Base-by-base conservation (phyloP, 2,888 invertebrate genomes). In the Philopedon plagiatum region DNA sequence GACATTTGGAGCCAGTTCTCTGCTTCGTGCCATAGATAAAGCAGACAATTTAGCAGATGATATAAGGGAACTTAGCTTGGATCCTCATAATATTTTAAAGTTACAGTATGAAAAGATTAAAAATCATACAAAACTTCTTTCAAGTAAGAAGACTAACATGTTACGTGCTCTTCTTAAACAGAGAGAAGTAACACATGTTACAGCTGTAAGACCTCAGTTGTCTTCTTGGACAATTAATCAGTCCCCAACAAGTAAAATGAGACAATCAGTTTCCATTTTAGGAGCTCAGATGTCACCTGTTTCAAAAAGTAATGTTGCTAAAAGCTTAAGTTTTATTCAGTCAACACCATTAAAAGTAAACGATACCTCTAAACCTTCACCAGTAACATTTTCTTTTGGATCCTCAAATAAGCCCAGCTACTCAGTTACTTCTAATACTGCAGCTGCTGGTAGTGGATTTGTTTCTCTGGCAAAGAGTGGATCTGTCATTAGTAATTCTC, bases 31-130 rank as follows among this genome's bases (percentile, higher is more conserved):
- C 81, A 64, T 87, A 83, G 76, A 78, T 80, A 37, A 57, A 19
- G 13, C 86, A 83, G 1, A 81, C 81, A 75, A 85, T 83, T 74
- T 85, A 19, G 80, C 82, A 63, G 80, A 81, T 15, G 80, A 83
- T 77, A 74, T 90, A 85, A 80, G 87, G 86, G 83, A 87, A 86
- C 83, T 90, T 1, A 87, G 88, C 76, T 85, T 90, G 84, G 56
- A 71, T 54, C 79, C 84, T 0, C 84, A 87, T 13, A 84, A 85
- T 68, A 80, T 84, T 0, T 85, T 86, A 58, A 76, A 85, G 9
- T 84, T 86, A 62, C 86, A 87, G 54, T 84, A 85, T 19, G 81
- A 84, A 70, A 77, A 79, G 60, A 77, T 84, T 4, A 57, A 81
- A 21, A 81, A 83, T 15, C 79, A 81, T 54, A 79, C 81, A 57